These are phyloP conservation scores for Labia minor DNA, from an alignment of 2,888 invertebrate genomes.

Conservation along the genomic window DNA sequence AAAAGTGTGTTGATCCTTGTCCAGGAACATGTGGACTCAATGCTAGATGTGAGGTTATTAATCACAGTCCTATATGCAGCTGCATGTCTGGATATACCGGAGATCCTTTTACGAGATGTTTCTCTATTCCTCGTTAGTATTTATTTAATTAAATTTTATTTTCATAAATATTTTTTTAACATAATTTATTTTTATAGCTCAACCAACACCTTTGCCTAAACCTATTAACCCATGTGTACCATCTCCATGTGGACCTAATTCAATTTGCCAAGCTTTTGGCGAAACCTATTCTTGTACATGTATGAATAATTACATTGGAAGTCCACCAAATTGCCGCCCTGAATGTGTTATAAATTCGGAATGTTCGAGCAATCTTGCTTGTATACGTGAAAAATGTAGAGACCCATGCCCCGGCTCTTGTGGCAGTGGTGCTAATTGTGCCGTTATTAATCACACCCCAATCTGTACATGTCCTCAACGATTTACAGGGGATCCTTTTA, in stretches of 20 bases:
- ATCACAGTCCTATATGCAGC: conserved; percentile 66
- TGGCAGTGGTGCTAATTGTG: conserved; percentile 35
- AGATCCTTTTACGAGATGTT: conserved; percentile 64
- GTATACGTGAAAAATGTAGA: conserved; percentile 39
- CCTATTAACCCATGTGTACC: conserved; percentile 40
- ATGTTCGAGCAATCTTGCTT: conserved; percentile 38
- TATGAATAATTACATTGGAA: conserved; percentile 35
- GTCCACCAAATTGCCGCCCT: conserved; percentile 40
- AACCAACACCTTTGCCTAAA: conserved; percentile 32
- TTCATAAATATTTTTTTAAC: conserved; percentile 17
- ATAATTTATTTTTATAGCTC: conserved; percentile 23
- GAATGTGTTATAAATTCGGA: conserved; percentile 48
- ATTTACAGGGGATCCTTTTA: conserved; percentile 35
- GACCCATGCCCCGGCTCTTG: conserved; percentile 42
- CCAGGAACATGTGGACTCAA: conserved; percentile 61
- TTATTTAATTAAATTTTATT: neutral
- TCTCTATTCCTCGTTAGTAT: conserved; percentile 37
- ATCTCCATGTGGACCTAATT: conserved; percentile 37
- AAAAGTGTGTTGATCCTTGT: conserved; percentile 64
- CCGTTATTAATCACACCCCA: conserved; percentile 33
- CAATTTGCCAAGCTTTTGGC: conserved; percentile 30
- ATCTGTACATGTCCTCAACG: conserved; percentile 45
- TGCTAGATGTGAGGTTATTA: conserved; percentile 60
- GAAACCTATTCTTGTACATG: conserved; percentile 32
- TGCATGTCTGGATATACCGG: conserved; percentile 63